These are phyloP conservation scores for Hypsopygia costalis DNA, from an alignment of 2,888 invertebrate species.

Conservation along the genomic window DNA sequence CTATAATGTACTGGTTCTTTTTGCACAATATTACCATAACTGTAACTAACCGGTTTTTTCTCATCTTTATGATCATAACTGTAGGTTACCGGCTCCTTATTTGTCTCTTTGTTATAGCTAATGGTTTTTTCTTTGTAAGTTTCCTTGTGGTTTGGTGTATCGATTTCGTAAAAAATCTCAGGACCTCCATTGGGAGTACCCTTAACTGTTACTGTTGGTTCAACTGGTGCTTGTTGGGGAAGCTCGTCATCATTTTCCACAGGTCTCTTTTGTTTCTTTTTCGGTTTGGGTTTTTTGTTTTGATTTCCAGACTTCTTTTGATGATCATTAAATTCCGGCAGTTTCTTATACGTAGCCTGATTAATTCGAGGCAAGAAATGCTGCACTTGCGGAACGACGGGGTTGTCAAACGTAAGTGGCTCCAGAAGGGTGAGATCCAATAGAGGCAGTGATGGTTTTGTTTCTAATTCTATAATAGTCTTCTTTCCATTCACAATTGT, in stretches of 20 bases:
- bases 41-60: conserved; percentile 56
- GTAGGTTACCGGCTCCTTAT: conserved; percentile 51
- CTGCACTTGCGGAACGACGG: conserved; percentile 71
- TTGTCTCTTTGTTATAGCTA: conserved; percentile 60
- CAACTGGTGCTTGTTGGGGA: conserved; percentile 37
- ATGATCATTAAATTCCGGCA: conserved; percentile 45
- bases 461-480: conserved; percentile 51
- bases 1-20: conserved; percentile 36
- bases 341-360: conserved; percentile 51
- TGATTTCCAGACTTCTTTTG: conserved; percentile 32
- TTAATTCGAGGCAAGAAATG: conserved; percentile 65
- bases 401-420: conserved; percentile 66
- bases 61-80: conserved; percentile 50
- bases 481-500: conserved; percentile 58
- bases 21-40: conserved; percentile 37
- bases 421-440: conserved; percentile 63
- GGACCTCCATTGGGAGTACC: conserved; percentile 44
- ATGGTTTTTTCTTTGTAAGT: conserved; percentile 58
- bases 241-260: conserved; percentile 32
- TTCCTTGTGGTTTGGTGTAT: conserved; percentile 62
- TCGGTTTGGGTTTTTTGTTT: conserved; percentile 29
- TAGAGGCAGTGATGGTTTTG: conserved; percentile 55
- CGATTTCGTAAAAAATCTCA: conserved; percentile 60
- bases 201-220: conserved; percentile 37
- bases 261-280: conserved; percentile 45